Evolutionary conservation across 1,140 invertebrate genomes (phyloP).

Genomic region (Drosophila jambulina): DNA sequence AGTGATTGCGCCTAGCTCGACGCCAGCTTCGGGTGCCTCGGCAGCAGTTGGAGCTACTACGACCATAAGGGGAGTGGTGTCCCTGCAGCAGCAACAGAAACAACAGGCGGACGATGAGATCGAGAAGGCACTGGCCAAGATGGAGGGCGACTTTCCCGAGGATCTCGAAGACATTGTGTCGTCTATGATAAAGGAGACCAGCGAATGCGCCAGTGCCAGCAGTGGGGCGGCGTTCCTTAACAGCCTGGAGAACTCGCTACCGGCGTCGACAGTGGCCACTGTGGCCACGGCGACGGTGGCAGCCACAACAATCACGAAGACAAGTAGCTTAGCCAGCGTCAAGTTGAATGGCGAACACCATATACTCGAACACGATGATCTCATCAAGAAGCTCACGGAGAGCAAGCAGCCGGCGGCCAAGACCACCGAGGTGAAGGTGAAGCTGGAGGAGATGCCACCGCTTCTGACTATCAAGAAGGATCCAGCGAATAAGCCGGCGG

Average conservation of each 20-base stretch:
- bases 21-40: constrained; percentile 2
- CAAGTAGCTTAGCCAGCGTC: constrained; percentile 22
- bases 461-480: constrained; percentile 53
- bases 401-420: constrained; percentile 34
- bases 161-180: constrained; percentile 64
- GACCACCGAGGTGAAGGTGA: constrained; percentile 46
- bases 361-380: constrained; percentile 80
- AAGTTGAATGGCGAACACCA: constrained; percentile 75
- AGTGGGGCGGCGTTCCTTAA: constrained; percentile 1
- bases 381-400: constrained; percentile 79
- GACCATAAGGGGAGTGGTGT: constrained; percentile 65
- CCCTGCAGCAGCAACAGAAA: constrained; percentile 77
- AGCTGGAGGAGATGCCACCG: constrained; percentile 53
- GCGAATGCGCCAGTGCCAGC: constrained; percentile 22
- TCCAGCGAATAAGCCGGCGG: neutral
- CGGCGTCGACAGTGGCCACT: constrained; percentile 26
- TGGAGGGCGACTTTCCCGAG: constrained; percentile 86
- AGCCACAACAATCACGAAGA: constrained; percentile 26
- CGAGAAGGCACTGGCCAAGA: constrained; percentile 88
- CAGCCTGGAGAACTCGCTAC: constrained; percentile 32
- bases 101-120: constrained; percentile 87
- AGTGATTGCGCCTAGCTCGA: constrained; percentile 15
- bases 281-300: constrained; percentile 2
- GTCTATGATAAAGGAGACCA: constrained; percentile 52
- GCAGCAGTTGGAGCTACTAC: constrained; percentile 9